A percentile compares a stretch with the other conserved stretches of the same genome.
These are phyloP conservation scores for Bos javanicus DNA, from an alignment of 2,113 vertebrate genomes.

Conservation along the genomic window DNA sequence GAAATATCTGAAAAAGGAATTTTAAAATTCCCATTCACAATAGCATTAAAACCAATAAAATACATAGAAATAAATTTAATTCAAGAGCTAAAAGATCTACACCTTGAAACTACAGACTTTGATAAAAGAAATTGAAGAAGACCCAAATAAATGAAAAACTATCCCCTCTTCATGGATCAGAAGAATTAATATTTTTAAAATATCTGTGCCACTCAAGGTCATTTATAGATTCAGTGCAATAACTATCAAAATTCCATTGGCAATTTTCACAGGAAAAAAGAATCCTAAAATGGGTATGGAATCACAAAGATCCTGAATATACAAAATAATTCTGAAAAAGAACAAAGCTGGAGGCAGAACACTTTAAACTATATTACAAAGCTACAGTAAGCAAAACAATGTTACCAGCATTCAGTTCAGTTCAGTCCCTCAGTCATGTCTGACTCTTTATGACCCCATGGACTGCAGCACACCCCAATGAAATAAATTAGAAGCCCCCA, in stretches of 20 bases:
- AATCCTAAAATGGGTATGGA: not conserved
- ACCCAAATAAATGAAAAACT: not conserved
- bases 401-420: not conserved
- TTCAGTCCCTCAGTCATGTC: not conserved
- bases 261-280: not conserved
- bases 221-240: not conserved
- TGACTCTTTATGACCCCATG: not conserved
- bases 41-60: not conserved
- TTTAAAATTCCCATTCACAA: not conserved
- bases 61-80: not conserved
- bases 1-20: not conserved
- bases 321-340: not conserved
- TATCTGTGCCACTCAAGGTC: not conserved
- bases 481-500: not conserved
- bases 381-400: not conserved
- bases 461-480: not conserved
- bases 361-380: not conserved
- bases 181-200: not conserved
- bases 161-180: not conserved
- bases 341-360: not conserved
- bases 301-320: not conserved
- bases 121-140: not conserved
- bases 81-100: not conserved
- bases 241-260: not conserved
- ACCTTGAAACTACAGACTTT: not conserved